Base-by-base conservation (phyloP, 2,113 vertebrate species). In the Lycocorax pyrrhopterus region DNA sequence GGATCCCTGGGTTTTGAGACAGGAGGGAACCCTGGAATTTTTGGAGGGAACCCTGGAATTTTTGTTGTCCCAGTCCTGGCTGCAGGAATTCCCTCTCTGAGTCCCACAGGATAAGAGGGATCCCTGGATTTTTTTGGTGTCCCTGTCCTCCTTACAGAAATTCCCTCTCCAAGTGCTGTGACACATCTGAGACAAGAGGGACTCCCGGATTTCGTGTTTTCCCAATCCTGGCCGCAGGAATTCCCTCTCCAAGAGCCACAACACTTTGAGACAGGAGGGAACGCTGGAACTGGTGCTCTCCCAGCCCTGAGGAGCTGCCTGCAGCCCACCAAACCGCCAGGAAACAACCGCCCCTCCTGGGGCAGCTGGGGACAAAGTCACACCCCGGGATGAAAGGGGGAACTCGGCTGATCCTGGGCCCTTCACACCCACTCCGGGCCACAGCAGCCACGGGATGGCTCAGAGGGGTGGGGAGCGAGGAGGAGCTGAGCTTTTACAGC, bases 361-460 rank as follows among this genome's bases (percentile, higher is more conserved):
- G 8, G n/a, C 74, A 41, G 82, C 73, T 67, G 82, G 10, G 81
- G 74, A 23, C 39, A 13, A 47, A 43, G 79, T 85, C 77, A 49
- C 89, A 84, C 26, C 78, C 76, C 3, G 77, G 74, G 78, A 93
- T 85, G 75, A 92, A 96, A 95, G 87, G 25, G 80, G 37, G 80
- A 75, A 67, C 14, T 72, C 64, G 52, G 74, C 69, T n/a, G 46
- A 47, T 90, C 60, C 74, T 55, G 51, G 69, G 6, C 44, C 44
- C 69, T 62, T 60, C 55, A 49, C 84, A 89, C 27, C 63, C 41
- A 46, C 17, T 52, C 12, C n/a, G 8, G 69, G 35, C 84, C 74
- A 22, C 53, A 25, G 69, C 73, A 76, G 53, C 66, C 8, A 21
- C 68, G 44, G 67, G 73, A 22, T 29, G 39, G 52, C 47, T 93